phyloP scores from a whole-genome alignment of 2,113 vertebrate species.

The Lanius collurio region DNA sequence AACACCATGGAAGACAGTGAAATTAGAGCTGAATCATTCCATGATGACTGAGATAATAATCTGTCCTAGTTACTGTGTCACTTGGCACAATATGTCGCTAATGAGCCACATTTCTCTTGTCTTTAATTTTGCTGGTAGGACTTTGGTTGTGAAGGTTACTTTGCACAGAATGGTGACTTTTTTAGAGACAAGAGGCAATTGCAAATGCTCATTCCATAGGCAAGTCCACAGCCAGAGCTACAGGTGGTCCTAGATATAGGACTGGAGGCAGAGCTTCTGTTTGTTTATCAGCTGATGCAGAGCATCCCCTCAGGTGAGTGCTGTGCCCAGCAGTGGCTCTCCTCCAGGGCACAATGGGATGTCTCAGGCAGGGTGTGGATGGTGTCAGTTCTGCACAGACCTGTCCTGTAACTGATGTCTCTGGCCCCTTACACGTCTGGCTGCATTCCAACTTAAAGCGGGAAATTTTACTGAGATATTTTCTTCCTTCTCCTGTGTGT shows the following conservation, averaged over 20 bases:
- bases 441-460: neutral
- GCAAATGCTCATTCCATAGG: neutral
- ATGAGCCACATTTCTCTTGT: neutral
- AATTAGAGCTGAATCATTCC: neutral
- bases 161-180: neutral
- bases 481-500: neutral
- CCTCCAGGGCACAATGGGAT: neutral
- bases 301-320: neutral
- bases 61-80: neutral
- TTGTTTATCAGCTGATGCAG: neutral
- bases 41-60: neutral
- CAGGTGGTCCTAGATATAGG: accelerated
- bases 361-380: neutral
- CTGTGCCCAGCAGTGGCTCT: neutral
- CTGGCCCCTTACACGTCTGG: neutral
- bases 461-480: neutral
- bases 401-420: neutral
- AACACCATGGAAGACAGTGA: neutral
- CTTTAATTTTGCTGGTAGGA: neutral
- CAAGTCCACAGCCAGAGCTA: neutral
- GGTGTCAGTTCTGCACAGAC: neutral
- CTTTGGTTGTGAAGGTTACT: neutral
- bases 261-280: neutral
- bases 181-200: neutral
- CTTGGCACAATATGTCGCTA: neutral